These are phyloP conservation scores for Pseudorectes ferrugineus DNA, from an alignment of 2,113 vertebrate species.

Conservation along the genomic window DNA sequence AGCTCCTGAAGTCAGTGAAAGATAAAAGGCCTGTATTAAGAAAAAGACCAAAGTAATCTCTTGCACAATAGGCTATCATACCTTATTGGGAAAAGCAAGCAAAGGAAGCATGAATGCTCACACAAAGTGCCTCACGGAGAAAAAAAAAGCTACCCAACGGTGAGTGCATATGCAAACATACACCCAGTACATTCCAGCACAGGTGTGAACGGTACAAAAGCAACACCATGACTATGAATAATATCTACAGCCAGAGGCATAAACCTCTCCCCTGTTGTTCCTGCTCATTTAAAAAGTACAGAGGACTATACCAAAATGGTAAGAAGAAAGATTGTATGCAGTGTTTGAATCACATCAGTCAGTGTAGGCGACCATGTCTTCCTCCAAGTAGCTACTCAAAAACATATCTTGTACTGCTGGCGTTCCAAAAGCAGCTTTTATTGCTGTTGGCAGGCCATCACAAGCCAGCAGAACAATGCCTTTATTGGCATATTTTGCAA, in stretches of 20 bases:
- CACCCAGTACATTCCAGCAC: background rate
- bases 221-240: background rate
- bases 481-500: background rate
- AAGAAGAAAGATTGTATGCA: background rate
- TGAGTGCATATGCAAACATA: background rate
- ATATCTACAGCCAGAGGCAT: background rate
- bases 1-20: background rate
- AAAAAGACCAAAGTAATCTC: background rate
- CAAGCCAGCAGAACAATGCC: background rate
- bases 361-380: fast-evolving
- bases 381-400: background rate
- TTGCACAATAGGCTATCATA: background rate
- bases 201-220: background rate
- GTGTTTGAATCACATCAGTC: background rate
- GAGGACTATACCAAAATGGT: background rate
- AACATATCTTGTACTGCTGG: background rate
- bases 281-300: background rate
- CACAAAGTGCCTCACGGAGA: background rate
- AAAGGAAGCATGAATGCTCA: background rate
- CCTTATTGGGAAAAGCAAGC: background rate
- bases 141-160: background rate
- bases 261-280: background rate
- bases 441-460: background rate
- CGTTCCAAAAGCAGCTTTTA: background rate
- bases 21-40: background rate